These are phyloP conservation scores for Podiceps cristatus DNA, from an alignment of 2,113 vertebrate genomes.

Conservation along the genomic window DNA sequence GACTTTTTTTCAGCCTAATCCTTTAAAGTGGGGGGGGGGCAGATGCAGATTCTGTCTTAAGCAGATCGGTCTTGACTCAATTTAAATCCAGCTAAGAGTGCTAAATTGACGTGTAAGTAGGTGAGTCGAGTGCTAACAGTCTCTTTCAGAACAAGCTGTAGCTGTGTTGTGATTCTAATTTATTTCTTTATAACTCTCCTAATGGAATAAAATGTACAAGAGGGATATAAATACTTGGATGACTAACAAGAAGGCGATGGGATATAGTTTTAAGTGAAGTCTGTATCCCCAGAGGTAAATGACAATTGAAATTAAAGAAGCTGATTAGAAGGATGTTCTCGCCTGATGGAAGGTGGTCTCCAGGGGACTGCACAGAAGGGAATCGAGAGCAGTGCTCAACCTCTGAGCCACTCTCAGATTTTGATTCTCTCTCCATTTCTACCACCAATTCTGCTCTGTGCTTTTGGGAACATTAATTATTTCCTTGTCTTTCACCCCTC, in stretches of 20 bases:
- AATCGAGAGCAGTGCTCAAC: not conserved
- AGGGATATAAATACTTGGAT: not conserved
- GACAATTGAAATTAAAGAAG: not conserved
- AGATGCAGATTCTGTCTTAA: constrained; percentile 25
- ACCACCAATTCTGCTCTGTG: accelerated
- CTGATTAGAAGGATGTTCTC: not conserved
- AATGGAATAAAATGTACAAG: constrained; percentile 44
- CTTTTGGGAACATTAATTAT: not conserved
- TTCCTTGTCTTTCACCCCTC: not conserved
- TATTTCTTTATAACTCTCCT: constrained; percentile 60
- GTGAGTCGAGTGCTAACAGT: constrained; percentile 58
- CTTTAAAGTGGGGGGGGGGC: not conserved
- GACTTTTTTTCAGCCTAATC: not conserved
- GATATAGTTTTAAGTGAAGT: not conserved
- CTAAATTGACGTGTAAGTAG: constrained; percentile 61
- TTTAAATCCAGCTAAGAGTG: constrained; percentile 45
- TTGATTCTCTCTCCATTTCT: not conserved
- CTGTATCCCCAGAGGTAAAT: not conserved
- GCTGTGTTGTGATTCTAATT: constrained; percentile 67
- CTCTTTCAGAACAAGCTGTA: constrained; percentile 63
- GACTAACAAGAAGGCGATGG: not conserved
- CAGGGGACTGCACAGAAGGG: not conserved
- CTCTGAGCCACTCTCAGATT: not conserved
- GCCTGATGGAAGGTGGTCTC: not conserved
- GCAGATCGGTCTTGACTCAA: constrained; percentile 7